These are phyloP conservation scores for Rhinopomastus cyanomelas DNA, from an alignment of 2,113 vertebrate species.

Conservation along the genomic window DNA sequence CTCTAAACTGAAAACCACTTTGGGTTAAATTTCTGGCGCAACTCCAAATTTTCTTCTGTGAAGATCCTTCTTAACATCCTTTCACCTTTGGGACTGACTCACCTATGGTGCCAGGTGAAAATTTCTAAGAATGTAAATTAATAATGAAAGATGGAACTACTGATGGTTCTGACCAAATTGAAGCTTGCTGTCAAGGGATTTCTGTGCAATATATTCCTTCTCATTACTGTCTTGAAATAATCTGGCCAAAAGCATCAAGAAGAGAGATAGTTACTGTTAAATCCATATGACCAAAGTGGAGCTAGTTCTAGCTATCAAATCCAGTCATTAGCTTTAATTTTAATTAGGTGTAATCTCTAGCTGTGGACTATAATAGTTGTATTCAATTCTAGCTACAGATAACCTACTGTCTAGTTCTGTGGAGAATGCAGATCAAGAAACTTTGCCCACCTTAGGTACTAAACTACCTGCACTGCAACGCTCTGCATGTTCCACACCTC, in stretches of 20 bases:
- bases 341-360: constrained; percentile 7
- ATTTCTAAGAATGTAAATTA: neutral
- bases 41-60: neutral
- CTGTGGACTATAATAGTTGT: constrained; percentile 53
- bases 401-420: constrained; percentile 76
- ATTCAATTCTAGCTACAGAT: constrained; percentile 73
- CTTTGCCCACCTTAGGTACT: constrained; percentile 78
- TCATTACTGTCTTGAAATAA: neutral
- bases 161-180: neutral
- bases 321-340: neutral
- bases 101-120: neutral
- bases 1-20: neutral
- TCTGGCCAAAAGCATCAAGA: neutral
- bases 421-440: constrained; percentile 78
- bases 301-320: neutral
- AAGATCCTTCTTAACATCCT: neutral
- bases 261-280: neutral
- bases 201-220: neutral
- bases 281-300: neutral
- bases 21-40: neutral
- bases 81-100: neutral
- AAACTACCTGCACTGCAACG: constrained; percentile 78
- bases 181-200: neutral
- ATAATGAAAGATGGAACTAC: neutral
- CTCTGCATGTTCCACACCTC: constrained; percentile 77